Conservation (phyloP, 2,888 invertebrate species). For the Dorcus hopei region DNA sequence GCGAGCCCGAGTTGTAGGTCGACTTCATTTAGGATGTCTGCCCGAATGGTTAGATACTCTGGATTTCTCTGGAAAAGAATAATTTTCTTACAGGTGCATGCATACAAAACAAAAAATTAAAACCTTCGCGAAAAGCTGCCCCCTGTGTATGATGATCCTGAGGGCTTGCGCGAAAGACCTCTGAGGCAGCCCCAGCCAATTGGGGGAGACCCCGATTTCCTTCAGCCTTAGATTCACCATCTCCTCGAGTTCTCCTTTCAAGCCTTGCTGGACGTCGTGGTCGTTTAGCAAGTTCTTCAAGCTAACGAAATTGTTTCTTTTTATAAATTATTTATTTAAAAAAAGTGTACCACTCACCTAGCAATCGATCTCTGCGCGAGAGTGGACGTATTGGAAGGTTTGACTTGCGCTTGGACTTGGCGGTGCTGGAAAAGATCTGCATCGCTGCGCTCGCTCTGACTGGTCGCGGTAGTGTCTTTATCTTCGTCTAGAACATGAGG, state of each 20-base stretch:
- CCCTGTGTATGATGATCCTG: slow-evolving; percentile 57
- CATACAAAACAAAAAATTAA: background rate
- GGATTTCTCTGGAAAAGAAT: slow-evolving; percentile 22
- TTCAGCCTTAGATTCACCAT: slow-evolving; percentile 55
- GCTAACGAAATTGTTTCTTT: slow-evolving; percentile 16
- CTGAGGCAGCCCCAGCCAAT: slow-evolving; percentile 58
- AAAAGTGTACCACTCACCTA: slow-evolving; percentile 21
- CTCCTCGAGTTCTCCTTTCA: slow-evolving; percentile 30
- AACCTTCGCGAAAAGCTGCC: slow-evolving; percentile 58
- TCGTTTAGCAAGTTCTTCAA: slow-evolving; percentile 27
- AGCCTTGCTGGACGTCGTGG: slow-evolving; percentile 21
- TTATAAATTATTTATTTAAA: background rate
- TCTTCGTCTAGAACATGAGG: too few species aligned
- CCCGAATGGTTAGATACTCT: slow-evolving; percentile 22
- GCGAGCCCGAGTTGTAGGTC: too few species aligned
- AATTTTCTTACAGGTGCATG: background rate
- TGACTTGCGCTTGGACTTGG: background rate
- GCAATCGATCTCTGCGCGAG: slow-evolving; percentile 28
- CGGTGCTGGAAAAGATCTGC: too few species aligned
- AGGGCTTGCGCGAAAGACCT: slow-evolving; percentile 58
- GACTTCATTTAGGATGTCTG: background rate
- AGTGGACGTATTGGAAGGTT: slow-evolving; percentile 25
- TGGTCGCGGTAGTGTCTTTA: too few species aligned
- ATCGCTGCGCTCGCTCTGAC: too few species aligned
- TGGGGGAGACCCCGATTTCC: slow-evolving; percentile 61